These are phyloP conservation scores for Pollachius pollachius DNA, from an alignment of 2,113 vertebrate genomes.

Conservation along the genomic window DNA sequence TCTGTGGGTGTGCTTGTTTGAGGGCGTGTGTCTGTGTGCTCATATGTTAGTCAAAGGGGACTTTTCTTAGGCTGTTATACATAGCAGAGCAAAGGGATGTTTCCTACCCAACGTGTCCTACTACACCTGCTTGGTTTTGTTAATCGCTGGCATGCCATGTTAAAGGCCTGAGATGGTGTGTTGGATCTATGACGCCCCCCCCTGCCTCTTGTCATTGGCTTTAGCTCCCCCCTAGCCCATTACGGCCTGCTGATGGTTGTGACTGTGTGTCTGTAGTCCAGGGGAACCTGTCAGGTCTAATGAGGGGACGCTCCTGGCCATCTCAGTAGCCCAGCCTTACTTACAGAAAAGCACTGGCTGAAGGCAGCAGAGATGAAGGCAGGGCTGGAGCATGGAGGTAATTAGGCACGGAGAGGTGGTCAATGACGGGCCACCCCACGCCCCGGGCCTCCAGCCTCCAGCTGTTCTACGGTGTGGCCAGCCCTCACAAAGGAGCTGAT, in stretches of 20 bases:
- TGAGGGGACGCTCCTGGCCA: slow-evolving; percentile 64
- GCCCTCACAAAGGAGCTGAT: slow-evolving; percentile 63
- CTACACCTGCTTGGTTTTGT: slow-evolving; percentile 6
- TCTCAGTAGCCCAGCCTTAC: slow-evolving; percentile 68
- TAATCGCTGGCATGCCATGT: slow-evolving; percentile 25
- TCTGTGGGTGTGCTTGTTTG: not conserved
- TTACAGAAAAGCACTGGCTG: slow-evolving; percentile 67
- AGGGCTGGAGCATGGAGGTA: slow-evolving; percentile 65
- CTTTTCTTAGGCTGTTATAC: not conserved
- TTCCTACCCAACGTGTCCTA: not conserved
- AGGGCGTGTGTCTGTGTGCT: not conserved
- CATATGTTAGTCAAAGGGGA: slow-evolving; percentile 34
- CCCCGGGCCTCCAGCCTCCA: slow-evolving; percentile 50
- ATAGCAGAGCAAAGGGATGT: too few relatives aligned
- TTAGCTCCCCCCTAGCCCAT: slow-evolving; percentile 34
- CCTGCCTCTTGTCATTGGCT: slow-evolving; percentile 34
- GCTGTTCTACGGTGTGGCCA: slow-evolving; percentile 50
- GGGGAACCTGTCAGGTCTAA: slow-evolving; percentile 64
- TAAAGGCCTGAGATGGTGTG: slow-evolving; percentile 22
- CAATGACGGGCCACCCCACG: slow-evolving; percentile 65
- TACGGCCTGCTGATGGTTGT: slow-evolving; percentile 41
- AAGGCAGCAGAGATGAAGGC: slow-evolving; percentile 25
- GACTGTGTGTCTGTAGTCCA: slow-evolving; percentile 41
- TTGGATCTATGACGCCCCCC: slow-evolving; percentile 33
- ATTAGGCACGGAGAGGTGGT: slow-evolving; percentile 73